Evolutionary conservation across 2,113 vertebrate genomes (phyloP), one percentile per base, ranked within the genome.

Genomic region (Hirundichthys speculiger): DNA sequence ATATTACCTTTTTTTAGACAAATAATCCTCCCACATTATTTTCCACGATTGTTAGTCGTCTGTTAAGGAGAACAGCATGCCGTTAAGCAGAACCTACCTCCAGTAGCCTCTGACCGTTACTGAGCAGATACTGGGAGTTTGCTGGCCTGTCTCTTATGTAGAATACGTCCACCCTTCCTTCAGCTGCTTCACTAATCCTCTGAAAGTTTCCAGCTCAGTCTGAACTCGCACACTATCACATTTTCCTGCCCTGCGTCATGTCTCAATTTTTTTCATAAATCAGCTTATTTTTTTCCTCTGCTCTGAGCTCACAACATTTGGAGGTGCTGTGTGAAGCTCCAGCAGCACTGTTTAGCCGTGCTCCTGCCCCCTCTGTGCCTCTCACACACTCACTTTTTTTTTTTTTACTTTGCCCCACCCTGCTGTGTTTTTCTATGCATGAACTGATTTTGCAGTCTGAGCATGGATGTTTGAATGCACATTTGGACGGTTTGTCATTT

Each of bases 31-130:
- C 3, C 6, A 34, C 6, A n/a, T 18, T 27, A 7, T 27, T 63
- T 9, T 18, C 41, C 22, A 25, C 3, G n/a, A 16, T 15, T 25
- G 4, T 57, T 1, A 34, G 4, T 11, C 3, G 24, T 38, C 6
- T 21, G 18, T 12, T 4, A n/a, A 54, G 0, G 1, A 43, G 39
- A 22, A 16, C 27, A 48, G 2, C 7, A 9, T 60, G 62, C 16
- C 13, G 3, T 52, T 45, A 56, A 46, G 46, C 9, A 58, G 55
- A 73, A 64, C 90, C 82, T 80, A 91, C 90, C 88, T 86, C 45
- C 16, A 2, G 61, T 39, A 3, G 64, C 25, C 1, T 25, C 45
- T 34, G 79, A 30, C 3, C 45, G 45, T 27, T 7, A 71, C 18
- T 69, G 59, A 77, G 59, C 13, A 30, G 20, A 73, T 45, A 62